Conservation (phyloP, 2,797 vertebrate genomes). For the Anabas testudineus region DNA sequence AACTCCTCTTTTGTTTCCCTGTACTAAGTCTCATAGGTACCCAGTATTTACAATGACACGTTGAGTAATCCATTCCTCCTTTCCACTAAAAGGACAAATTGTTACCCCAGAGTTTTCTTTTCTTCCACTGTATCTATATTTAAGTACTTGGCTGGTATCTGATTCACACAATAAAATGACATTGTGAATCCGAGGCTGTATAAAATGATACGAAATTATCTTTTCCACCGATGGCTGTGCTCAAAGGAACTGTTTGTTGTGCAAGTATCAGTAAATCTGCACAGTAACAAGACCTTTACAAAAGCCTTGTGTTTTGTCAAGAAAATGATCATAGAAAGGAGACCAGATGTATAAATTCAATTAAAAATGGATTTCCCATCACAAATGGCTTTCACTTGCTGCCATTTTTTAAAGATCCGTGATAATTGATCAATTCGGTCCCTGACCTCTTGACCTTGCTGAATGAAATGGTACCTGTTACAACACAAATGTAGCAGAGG, state of each 20-base stretch:
- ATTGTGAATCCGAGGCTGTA: background rate
- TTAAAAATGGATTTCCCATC: constrained; percentile 77
- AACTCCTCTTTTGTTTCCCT: background rate
- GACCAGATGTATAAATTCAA: constrained; percentile 66
- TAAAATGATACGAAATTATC: background rate
- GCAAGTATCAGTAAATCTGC: constrained; percentile 26
- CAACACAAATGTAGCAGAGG: constrained; percentile 19
- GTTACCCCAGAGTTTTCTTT: background rate
- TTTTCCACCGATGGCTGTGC: constrained; percentile 3
- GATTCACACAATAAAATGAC: background rate
- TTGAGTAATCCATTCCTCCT: background rate
- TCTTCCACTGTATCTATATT: too few relatives aligned
- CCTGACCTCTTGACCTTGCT: constrained; percentile 56
- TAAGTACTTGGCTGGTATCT: background rate
- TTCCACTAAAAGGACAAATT: background rate
- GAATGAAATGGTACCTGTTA: constrained; percentile 31
- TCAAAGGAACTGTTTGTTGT: constrained; percentile 7
- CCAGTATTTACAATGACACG: background rate
- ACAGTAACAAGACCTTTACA: background rate
- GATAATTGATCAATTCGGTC: constrained; percentile 67
- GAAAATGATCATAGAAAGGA: constrained; percentile 21
- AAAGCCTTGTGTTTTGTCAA: constrained; percentile 16
- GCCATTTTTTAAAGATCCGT: constrained; percentile 62
- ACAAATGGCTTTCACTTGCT: constrained; percentile 57
- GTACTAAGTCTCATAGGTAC: background rate